These are phyloP conservation scores for Phocides pigmalion DNA, from an alignment of 1,140 invertebrate genomes.

Conservation along the genomic window DNA sequence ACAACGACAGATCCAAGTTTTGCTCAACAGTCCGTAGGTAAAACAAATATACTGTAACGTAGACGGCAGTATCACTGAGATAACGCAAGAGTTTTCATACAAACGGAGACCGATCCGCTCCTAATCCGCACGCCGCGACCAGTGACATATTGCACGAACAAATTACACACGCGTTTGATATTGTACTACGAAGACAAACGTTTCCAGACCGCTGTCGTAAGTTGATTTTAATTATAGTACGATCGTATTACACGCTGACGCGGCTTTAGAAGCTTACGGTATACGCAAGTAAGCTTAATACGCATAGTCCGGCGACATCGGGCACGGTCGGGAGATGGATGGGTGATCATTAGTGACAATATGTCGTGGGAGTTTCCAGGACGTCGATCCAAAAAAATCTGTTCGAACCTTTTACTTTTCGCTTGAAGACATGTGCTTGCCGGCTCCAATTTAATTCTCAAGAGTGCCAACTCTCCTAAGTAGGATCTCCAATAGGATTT, in stretches of 20 bases:
- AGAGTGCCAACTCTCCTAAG: too few relatives aligned
- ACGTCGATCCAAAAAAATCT: too few relatives aligned
- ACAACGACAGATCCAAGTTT: too few relatives aligned
- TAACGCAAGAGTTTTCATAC: conserved; percentile 42
- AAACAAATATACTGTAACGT: conserved; percentile 2
- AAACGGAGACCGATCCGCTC: conserved; percentile 51
- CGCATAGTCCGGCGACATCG: too few relatives aligned
- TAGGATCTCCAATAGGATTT: too few relatives aligned
- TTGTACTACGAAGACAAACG: conserved; percentile 74
- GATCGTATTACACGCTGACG: background rate
- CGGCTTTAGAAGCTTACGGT: background rate
- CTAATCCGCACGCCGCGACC: conserved; percentile 64
- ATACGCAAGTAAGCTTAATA: too few relatives aligned
- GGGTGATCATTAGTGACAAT: too few relatives aligned
- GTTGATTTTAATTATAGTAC: conserved; percentile 65
- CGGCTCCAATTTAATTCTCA: too few relatives aligned
- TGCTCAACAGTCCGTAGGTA: background rate
- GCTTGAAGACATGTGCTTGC: too few relatives aligned
- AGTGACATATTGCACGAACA: conserved; percentile 72
- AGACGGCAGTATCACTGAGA: background rate
- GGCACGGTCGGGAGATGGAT: too few relatives aligned
- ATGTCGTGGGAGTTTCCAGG: too few relatives aligned
- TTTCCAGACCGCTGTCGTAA: conserved; percentile 51
- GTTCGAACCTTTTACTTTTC: too few relatives aligned
- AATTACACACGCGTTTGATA: conserved; percentile 63